These are phyloP conservation scores for Teleiodes luculella DNA, from an alignment of 2,888 invertebrate genomes.

Conservation along the genomic window DNA sequence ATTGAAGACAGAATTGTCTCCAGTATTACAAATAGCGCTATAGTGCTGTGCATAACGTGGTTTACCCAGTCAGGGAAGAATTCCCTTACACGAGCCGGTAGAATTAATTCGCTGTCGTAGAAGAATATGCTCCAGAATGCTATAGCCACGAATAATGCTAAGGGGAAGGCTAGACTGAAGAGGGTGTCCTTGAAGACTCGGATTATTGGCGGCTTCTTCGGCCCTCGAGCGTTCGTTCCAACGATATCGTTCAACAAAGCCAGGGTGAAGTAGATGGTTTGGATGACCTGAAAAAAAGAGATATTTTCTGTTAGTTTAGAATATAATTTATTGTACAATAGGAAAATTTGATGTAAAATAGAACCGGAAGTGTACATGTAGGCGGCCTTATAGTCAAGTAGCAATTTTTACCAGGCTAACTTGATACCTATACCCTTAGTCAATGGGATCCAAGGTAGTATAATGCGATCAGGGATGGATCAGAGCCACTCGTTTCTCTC, in stretches of 20 bases:
- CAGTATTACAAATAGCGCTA: slow-evolving; percentile 85
- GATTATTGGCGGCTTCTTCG: slow-evolving; percentile 80
- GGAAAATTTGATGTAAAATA: no score
- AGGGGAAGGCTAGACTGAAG: slow-evolving; percentile 84
- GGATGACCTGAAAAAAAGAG: slow-evolving; percentile 79
- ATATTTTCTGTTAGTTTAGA: no score
- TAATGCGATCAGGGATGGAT: no score
- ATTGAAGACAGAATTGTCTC: slow-evolving; percentile 86
- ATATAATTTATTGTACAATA: no score
- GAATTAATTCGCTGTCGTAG: slow-evolving; percentile 90
- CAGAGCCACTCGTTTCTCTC: no score
- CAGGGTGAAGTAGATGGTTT: slow-evolving; percentile 86
- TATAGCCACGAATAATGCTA: slow-evolving; percentile 87
- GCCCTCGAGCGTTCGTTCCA: slow-evolving; percentile 81
- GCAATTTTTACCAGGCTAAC: no score
- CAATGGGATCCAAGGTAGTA: no score
- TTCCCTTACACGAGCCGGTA: slow-evolving; percentile 86
- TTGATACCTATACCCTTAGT: no score
- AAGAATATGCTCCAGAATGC: slow-evolving; percentile 92
- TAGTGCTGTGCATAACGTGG: slow-evolving; percentile 91
- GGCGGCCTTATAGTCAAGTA: no score
- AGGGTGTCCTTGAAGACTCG: slow-evolving; percentile 82
- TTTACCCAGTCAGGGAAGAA: slow-evolving; percentile 93
- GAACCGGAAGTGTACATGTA: no score
- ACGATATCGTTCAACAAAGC: slow-evolving; percentile 86